phyloP scores from a whole-genome alignment of 2,797 vertebrate species.

The Spinus pinus region DNA sequence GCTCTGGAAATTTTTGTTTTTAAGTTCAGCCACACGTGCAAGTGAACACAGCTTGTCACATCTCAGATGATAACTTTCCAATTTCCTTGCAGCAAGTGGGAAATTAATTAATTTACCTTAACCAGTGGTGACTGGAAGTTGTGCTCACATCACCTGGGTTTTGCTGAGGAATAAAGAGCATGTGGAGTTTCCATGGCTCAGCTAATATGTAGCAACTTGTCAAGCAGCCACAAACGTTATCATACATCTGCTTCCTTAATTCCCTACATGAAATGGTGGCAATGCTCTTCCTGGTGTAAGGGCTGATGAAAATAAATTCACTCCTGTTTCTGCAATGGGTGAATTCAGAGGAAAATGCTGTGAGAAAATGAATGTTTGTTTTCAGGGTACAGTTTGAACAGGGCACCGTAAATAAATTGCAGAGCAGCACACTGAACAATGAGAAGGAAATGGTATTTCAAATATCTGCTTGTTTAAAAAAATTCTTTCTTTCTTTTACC shows the following conservation, averaged over 20 bases:
- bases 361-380: not conserved
- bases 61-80: not conserved
- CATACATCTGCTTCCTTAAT: conserved; percentile 16
- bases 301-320: conserved; percentile 18
- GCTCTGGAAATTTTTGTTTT: not conserved
- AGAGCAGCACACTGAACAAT: not conserved
- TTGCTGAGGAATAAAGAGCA: conserved; percentile 14
- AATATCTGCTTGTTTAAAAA: not conserved
- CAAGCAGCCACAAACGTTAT: not conserved
- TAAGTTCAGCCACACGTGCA: not conserved
- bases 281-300: not conserved
- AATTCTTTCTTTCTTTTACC: not conserved
- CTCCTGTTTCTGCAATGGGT: not conserved
- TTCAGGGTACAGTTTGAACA: conserved; percentile 1
- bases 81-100: not conserved
- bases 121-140: not conserved
- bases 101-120: conserved; percentile 23
- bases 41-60: not conserved
- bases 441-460: not conserved
- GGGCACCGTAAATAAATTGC: conserved; percentile 19
- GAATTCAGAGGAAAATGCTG: not conserved
- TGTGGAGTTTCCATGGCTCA: not conserved
- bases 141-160: not conserved
- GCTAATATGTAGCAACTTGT: conserved; percentile 6
- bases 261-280: not conserved